Conservation (phyloP, 2,888 invertebrate genomes). For the Odontothrips loti region DNA sequence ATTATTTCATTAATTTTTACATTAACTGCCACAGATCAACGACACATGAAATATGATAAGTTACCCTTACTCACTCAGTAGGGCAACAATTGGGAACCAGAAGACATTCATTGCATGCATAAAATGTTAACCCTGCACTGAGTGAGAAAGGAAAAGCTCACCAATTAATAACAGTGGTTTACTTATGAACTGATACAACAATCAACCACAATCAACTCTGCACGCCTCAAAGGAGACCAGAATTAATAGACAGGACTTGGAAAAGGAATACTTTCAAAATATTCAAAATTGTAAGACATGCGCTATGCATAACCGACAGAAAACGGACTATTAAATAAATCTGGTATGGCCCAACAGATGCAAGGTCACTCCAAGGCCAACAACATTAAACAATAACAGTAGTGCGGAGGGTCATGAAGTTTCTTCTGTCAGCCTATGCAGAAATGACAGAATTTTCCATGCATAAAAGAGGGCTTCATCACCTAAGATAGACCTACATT, state of each 20-base stretch:
- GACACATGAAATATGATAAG: constrained; percentile 14
- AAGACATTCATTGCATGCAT: not conserved
- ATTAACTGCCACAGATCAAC: constrained; percentile 26
- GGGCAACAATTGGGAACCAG: not conserved
- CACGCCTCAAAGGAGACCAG: not conserved
- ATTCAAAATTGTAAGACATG: not conserved
- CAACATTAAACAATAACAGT: too few species aligned
- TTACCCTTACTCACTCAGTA: not conserved
- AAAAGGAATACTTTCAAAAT: not conserved
- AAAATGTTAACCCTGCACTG: not conserved
- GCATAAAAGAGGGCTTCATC: too few species aligned
- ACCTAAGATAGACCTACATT: too few species aligned
- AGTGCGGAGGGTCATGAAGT: too few species aligned
- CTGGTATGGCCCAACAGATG: too few species aligned
- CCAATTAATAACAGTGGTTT: not conserved
- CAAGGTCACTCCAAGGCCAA: too few species aligned
- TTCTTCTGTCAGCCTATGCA: too few species aligned
- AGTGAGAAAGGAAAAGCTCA: constrained; percentile 11
- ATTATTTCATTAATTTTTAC: constrained; percentile 11
- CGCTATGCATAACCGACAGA: too few species aligned
- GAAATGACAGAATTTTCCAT: too few species aligned
- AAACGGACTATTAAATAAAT: too few species aligned
- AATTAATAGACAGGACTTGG: not conserved
- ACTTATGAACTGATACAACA: constrained; percentile 3
- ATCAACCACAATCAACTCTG: not conserved